Base-by-base conservation (phyloP, 2,113 vertebrate genomes). In the Formicarius rufipectus region DNA sequence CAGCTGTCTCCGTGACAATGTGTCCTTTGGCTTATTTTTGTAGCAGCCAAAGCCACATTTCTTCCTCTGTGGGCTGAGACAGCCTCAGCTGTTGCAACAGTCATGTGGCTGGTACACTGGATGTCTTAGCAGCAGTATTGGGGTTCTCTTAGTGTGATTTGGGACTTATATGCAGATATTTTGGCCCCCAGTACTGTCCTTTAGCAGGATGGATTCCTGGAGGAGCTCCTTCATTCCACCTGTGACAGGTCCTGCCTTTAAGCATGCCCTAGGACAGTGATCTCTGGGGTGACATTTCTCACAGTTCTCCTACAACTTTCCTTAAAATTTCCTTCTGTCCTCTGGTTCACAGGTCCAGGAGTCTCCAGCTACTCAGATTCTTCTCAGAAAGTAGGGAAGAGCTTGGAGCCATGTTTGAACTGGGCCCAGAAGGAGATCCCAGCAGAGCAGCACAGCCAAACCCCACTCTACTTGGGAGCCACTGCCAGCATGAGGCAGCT, bases 391-490 rank as follows among this genome's bases (percentile, higher is more conserved):
- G 69, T 14, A n/a, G 37, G 28, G 52, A 89, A 96, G 89, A 96
- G 60, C 69, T 89, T 97, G 95, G 80, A 95, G 58, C 52, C n/a
- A 8, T 97, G 96, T 81, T 87, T 97, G 89, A 90, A 56, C 44
- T 86, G 89, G 93, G 95, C 95, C 80, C 94, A 90, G 83, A 67
- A 77, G 0, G 56, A 89, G 77, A 95, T 96, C 86, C 96, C 95
- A 0, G 64, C 89, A 92, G 96, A 96, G 60, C 86, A 95, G 84
- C 94, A 95, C 91, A 95, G 94, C 89, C 89, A 95, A 62, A 96
- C 95, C 12, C 93, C 91, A 0, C 83, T 97, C 59, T 97, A 91
- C 69, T 2, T 97, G 80, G 96, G 95, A 93, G 95, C 80, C 50
- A 95, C 95, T 0, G 0, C 60, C 73, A 91, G 93, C 93, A 67